Conservation (phyloP, 1,140 invertebrate genomes). For the Battus philenor region DNA sequence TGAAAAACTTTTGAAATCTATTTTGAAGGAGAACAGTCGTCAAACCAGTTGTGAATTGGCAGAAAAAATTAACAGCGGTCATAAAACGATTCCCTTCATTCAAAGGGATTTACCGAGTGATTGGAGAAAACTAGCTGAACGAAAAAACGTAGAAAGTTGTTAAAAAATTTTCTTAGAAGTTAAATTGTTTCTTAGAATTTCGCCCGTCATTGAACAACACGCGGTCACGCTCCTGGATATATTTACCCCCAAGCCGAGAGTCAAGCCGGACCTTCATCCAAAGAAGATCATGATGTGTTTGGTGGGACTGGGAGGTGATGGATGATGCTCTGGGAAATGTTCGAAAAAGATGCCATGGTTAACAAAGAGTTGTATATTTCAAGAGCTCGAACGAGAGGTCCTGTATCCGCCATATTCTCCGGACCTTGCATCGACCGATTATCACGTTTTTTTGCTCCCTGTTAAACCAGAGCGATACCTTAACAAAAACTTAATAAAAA, state of each 20-base stretch:
- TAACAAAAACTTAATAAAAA: background rate
- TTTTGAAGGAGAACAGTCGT: background rate
- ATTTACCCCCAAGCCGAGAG: background rate
- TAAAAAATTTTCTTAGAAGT: too few species aligned
- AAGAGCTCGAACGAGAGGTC: background rate
- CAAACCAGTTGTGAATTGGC: too few species aligned
- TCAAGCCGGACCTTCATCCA: background rate
- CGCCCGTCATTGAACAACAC: too few species aligned
- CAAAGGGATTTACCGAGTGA: too few species aligned
- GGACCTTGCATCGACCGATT: background rate
- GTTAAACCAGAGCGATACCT: background rate
- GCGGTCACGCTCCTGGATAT: too few species aligned
- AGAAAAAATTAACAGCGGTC: too few species aligned
- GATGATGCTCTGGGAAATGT: background rate
- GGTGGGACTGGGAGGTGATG: background rate
- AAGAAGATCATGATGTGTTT: background rate
- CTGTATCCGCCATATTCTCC: background rate
- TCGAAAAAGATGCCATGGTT: background rate
- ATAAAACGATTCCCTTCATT: too few species aligned
- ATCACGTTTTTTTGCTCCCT: background rate
- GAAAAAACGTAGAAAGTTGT: too few species aligned
- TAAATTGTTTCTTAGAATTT: too few species aligned
- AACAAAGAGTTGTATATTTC: background rate
- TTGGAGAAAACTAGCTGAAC: too few species aligned
- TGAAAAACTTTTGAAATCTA: slow-evolving; percentile 1